Evolutionary conservation across 2,797 vertebrate species (phyloP).

Genomic region (Valencia hispanica): DNA sequence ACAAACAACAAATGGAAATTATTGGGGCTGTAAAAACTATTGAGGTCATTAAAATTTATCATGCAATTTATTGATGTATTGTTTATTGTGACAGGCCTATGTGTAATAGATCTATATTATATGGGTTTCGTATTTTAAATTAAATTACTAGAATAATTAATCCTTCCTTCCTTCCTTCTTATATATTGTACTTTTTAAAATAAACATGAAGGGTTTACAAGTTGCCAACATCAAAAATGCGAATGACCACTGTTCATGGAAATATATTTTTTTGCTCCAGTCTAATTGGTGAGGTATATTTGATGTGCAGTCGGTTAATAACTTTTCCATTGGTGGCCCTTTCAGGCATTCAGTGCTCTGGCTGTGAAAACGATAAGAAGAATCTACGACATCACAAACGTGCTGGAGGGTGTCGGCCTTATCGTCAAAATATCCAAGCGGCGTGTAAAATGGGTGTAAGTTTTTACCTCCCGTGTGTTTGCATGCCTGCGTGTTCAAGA

Average conservation of each 20-base stretch:
- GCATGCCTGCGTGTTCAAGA: not conserved
- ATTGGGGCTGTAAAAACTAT: no score
- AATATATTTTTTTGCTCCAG: not conserved
- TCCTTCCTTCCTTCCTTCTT: not conserved
- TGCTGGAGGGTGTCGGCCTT: constrained; percentile 93
- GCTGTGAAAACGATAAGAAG: constrained; percentile 90
- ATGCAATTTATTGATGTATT: no score
- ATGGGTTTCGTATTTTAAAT: not conserved
- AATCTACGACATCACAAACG: constrained; percentile 97
- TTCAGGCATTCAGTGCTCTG: constrained; percentile 87
- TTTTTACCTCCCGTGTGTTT: constrained; percentile 30
- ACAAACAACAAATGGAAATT: no score
- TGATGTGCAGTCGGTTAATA: not conserved
- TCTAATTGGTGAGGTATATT: not conserved
- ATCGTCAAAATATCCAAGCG: constrained; percentile 94
- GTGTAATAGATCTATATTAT: not conserved
- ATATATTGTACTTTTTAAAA: not conserved
- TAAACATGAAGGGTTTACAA: not conserved
- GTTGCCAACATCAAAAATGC: not conserved
- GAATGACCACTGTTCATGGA: not conserved
- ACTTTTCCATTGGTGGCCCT: not conserved
- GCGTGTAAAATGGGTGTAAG: constrained; percentile 95
- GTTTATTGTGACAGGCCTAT: no score
- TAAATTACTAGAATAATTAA: not conserved
- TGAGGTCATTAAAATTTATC: no score